Percentiles rank a stretch among this genome's conserved stretches.
Evolutionary conservation across 2,113 vertebrate genomes (phyloP).

Genomic region (Chinchilla lanigera): DNA sequence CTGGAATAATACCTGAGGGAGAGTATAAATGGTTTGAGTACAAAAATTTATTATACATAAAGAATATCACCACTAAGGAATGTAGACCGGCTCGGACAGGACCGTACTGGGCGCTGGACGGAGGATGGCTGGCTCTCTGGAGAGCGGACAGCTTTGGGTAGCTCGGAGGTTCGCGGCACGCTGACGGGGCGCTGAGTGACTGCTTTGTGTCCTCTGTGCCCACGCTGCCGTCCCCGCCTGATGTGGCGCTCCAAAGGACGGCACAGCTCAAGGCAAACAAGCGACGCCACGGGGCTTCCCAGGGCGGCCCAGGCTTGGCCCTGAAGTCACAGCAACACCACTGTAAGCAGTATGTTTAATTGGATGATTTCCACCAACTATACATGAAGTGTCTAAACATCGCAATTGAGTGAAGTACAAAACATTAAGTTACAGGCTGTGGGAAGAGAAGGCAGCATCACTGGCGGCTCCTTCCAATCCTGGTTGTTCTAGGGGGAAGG

Average conservation of each 20-base stretch:
- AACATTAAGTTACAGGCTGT: constrained; percentile 87
- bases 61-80: constrained; percentile 84
- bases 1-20: constrained; percentile 59
- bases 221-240: constrained; percentile 14
- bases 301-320: constrained; percentile 57
- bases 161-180: constrained; percentile 73
- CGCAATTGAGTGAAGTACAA: constrained; percentile 87
- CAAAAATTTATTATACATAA: constrained; percentile 90
- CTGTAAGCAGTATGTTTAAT: constrained; percentile 79
- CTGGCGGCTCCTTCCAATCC: constrained; percentile 79
- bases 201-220: constrained; percentile 46
- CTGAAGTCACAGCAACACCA: constrained; percentile 63
- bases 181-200: neutral
- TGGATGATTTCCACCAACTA: constrained; percentile 81
- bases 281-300: constrained; percentile 30
- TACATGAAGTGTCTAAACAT: constrained; percentile 79
- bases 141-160: constrained; percentile 49
- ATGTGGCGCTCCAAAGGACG: neutral
- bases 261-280: constrained; percentile 60
- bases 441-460: constrained; percentile 79
- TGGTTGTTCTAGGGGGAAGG: constrained; percentile 70
- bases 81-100: constrained; percentile 77
- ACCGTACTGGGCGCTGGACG: constrained; percentile 42
- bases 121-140: constrained; percentile 75
- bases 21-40: constrained; percentile 78